Evolutionary conservation across 2,888 invertebrate species (phyloP).

Genomic region (Thymelicus lineola): DNA sequence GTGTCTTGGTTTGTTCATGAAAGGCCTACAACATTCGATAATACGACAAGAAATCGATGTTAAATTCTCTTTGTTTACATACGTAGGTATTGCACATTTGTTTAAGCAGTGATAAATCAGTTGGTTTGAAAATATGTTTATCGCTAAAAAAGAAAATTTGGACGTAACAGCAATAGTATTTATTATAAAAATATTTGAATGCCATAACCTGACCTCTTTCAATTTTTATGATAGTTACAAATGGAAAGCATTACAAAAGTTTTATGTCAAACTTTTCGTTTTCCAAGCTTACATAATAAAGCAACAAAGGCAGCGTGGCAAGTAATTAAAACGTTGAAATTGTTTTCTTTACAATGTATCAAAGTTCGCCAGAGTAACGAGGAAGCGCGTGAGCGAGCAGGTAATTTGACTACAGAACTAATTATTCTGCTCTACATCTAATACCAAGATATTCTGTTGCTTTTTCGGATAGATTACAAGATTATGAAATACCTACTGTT

Average conservation of each 20-base stretch:
- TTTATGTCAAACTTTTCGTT: slow-evolving; percentile 3
- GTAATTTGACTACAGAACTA: slow-evolving; percentile 33
- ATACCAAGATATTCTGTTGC: background rate
- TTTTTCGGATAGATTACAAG: background rate
- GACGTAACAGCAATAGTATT: too few relatives aligned
- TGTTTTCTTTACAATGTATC: slow-evolving; percentile 35
- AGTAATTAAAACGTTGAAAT: slow-evolving; percentile 36
- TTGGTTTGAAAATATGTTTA: too few relatives aligned
- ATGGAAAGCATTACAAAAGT: background rate
- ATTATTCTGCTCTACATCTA: slow-evolving; percentile 22
- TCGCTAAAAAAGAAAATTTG: too few relatives aligned
- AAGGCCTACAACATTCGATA: too few relatives aligned
- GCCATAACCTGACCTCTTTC: too few relatives aligned
- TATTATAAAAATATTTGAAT: too few relatives aligned
- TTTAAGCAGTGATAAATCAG: too few relatives aligned
- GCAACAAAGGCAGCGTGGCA: slow-evolving; percentile 27
- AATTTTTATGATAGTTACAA: background rate
- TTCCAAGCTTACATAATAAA: slow-evolving; percentile 6
- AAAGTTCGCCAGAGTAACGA: slow-evolving; percentile 34
- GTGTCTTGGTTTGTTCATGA: too few relatives aligned
- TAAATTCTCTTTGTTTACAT: too few relatives aligned
- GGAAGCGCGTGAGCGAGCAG: slow-evolving; percentile 27
- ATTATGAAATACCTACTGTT: too few relatives aligned
- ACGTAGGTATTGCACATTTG: too few relatives aligned
- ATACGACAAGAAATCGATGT: too few relatives aligned